Percentiles rank a stretch among this genome's conserved stretches.
These are phyloP conservation scores for Chanos chanos DNA, from an alignment of 2,797 vertebrate species.

Conservation along the genomic window DNA sequence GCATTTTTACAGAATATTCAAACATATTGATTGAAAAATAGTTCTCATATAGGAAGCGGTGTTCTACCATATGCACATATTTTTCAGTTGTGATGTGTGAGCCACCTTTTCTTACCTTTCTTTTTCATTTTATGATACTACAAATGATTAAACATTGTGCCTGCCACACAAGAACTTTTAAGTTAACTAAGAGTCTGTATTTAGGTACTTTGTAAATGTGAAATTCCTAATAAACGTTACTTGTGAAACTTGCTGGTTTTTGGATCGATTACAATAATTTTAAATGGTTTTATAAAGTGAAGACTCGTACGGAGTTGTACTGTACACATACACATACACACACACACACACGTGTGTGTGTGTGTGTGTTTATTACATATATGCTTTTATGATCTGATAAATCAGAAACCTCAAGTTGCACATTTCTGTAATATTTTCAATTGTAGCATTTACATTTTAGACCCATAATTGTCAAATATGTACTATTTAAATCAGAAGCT, in stretches of 20 bases:
- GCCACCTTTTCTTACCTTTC: conserved; percentile 1
- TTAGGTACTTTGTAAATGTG: conserved; percentile 50
- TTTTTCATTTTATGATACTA: conserved; percentile 11
- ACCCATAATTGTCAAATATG: no score
- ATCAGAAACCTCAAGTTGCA: no score
- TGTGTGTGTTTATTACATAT: background rate
- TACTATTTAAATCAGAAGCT: no score
- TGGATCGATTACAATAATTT: no score
- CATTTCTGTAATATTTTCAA: no score
- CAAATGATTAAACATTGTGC: conserved; percentile 7
- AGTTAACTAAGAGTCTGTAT: conserved; percentile 40
- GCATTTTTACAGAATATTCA: conserved; percentile 31
- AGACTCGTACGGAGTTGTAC: no score
- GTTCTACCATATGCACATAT: conserved; percentile 2
- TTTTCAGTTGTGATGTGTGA: background rate
- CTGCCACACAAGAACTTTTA: conserved; percentile 3
- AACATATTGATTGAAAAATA: no score
- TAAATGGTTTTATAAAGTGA: no score
- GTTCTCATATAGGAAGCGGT: no score
- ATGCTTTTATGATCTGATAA: no score
- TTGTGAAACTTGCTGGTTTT: background rate
- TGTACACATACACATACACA: background rate
- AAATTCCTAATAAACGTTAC: conserved; percentile 46
- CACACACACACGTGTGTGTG: background rate
- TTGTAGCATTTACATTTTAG: no score